Evolutionary conservation across 2,113 vertebrate species (phyloP).

Genomic region (Lota lota): DNA sequence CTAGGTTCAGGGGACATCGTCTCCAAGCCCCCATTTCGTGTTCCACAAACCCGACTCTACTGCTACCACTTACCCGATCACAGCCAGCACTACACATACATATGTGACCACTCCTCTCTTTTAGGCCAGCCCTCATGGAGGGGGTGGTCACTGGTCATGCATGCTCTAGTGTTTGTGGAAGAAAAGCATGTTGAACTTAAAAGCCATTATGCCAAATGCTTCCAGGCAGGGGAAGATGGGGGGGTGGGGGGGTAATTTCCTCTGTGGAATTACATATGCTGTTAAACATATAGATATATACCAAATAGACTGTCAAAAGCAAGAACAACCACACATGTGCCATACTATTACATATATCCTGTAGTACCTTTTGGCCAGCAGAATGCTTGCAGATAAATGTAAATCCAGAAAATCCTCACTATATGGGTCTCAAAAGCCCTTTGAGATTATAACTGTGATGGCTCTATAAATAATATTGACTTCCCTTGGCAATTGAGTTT

Average conservation of each 20-base stretch:
- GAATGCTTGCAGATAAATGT: no score
- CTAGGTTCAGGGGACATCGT: no score
- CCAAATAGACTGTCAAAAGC: background rate
- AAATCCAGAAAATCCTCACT: no score
- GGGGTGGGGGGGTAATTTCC: background rate
- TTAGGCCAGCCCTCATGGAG: conserved; percentile 29
- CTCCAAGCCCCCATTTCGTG: conserved; percentile 39
- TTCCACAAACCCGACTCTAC: conserved; percentile 32
- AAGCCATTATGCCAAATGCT: background rate
- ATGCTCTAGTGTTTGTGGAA: conserved; percentile 1
- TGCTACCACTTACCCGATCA: conserved; percentile 26
- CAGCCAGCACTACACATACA: conserved; percentile 8
- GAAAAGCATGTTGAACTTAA: no score
- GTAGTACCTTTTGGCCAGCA: no score
- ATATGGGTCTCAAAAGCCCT: no score
- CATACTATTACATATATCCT: no score
- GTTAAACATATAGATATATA: background rate
- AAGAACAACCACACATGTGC: background rate
- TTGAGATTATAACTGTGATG: no score
- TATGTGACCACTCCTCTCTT: conserved; percentile 8
- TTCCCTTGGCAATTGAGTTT: no score
- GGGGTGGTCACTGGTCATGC: conserved; percentile 40
- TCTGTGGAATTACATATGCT: background rate
- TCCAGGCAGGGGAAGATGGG: background rate
- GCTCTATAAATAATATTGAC: no score